Conservation (phyloP, 2,113 vertebrate species). For the Hippocampus zosterae region DNA sequence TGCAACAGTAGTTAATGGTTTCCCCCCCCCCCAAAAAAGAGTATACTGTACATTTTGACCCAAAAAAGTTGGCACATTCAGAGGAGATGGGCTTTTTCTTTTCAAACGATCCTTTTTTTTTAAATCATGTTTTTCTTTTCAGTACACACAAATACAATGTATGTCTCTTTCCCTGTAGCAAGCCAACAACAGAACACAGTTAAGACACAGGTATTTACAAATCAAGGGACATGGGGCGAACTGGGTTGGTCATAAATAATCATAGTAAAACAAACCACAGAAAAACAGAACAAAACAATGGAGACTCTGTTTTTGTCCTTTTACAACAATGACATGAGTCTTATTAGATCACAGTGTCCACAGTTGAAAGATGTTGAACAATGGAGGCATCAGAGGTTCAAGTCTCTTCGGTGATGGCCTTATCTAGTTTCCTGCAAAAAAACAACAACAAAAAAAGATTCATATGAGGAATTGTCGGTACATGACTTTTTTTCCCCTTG, state of each 20-base stretch:
- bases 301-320: slow-evolving; percentile 53
- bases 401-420: slow-evolving; percentile 33
- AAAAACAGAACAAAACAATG: slow-evolving; percentile 29
- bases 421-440: slow-evolving; percentile 75
- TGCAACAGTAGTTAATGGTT: slow-evolving; percentile 74
- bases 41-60: slow-evolving; percentile 72
- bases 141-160: slow-evolving; percentile 81
- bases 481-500: neutral
- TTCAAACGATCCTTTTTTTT: slow-evolving; percentile 59
- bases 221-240: slow-evolving; percentile 38
- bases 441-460: slow-evolving; percentile 1
- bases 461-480: neutral
- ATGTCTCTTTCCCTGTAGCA: slow-evolving; percentile 70
- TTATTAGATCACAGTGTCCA: slow-evolving; percentile 33
- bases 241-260: slow-evolving; percentile 71
- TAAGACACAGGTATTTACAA: slow-evolving; percentile 76
- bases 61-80: slow-evolving; percentile 79
- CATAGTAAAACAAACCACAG: slow-evolving; percentile 48
- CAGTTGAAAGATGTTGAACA: slow-evolving; percentile 27
- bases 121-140: slow-evolving; percentile 41
- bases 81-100: slow-evolving; percentile 52
- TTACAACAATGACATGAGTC: slow-evolving; percentile 48
- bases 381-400: slow-evolving; percentile 37
- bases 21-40: too few relatives aligned
- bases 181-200: slow-evolving; percentile 66